Evolutionary conservation across 64 coral and sea anemone genomes (phyloP), one percentile per base, ranked within the genome.

Genomic region (Orbicella faveolata): DNA sequence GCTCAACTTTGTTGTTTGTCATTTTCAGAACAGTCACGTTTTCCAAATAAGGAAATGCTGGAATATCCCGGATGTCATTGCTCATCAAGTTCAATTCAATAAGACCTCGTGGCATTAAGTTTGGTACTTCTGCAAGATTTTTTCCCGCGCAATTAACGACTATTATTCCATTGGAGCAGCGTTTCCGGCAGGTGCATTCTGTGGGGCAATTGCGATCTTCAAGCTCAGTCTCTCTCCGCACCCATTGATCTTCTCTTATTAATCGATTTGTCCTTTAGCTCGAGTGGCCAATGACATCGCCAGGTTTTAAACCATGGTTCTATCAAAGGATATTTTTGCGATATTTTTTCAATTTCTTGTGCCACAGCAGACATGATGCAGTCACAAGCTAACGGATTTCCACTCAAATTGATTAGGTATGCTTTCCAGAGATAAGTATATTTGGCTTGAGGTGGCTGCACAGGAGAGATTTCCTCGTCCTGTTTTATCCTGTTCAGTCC

Each of bases 311-410:
- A 95, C 6, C 87, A 52, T 17, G 74, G 14, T 55, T 30, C 1
- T 30, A 95, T 74, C n/a, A 83, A 5, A 51, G 55, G 61, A 39
- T 39, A 8, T 34, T 20, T 73, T 37, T 63, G 6, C 10, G 66
- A 61, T 2, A 63, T 34, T 2, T 76, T 36, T 79, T 48, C 61
- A 18, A 92, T 39, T 36, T 63, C 68, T 0, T 26, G 36, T 23
- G 80, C 53, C 1, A 89, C 30, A 17, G 53, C 48, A 8, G 76
- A 34, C 73, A 76, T 88, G 18, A 68, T 55, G 16, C 94, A 88
- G 61, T 92, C 74, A 20, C 94, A 95, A 63, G 34, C 8, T 30
- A 96, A 30, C 3, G 90, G 90, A 23, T 96, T 96, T 13, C 88
- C 75, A 20, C 25, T 79, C 6, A 96, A 44, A 21, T 73, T 78